Conservation (phyloP, 2,888 invertebrate species). For the Eristalis intricaria region DNA sequence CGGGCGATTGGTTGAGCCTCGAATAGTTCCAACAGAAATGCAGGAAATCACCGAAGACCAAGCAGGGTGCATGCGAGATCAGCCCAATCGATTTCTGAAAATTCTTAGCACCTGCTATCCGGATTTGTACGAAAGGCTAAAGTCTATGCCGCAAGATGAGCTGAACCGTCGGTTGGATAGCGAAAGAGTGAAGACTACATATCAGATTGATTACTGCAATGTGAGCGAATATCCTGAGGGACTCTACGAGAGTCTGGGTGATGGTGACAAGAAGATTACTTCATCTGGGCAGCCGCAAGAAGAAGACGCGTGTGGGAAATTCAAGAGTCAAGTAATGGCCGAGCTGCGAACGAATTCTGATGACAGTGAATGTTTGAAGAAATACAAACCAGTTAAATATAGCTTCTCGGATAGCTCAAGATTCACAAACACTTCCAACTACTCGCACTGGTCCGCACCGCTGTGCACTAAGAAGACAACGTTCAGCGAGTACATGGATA, state of each 20-base stretch:
- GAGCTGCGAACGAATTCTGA: conserved; percentile 74
- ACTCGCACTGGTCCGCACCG: conserved; percentile 77
- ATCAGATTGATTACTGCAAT: conserved; percentile 83
- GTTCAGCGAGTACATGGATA: conserved; percentile 80
- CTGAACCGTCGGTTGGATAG: conserved; percentile 82
- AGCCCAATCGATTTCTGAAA: conserved; percentile 79
- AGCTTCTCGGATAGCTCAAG: conserved; percentile 76
- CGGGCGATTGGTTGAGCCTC: conserved; percentile 77
- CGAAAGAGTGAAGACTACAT: conserved; percentile 83
- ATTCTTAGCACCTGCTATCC: conserved; percentile 82
- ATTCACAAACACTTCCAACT: conserved; percentile 76
- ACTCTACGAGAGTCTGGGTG: conserved; percentile 76
- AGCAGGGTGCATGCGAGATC: conserved; percentile 75
- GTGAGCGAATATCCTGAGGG: conserved; percentile 79
- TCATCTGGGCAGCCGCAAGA: conserved; percentile 73
- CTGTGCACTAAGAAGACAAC: conserved; percentile 74
- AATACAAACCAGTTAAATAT: conserved; percentile 77
- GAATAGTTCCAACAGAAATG: conserved; percentile 77
- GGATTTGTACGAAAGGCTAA: conserved; percentile 83
- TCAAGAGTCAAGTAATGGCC: conserved; percentile 76
- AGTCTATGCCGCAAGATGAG: conserved; percentile 82
- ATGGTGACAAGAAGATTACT: conserved; percentile 74
- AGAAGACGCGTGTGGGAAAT: conserved; percentile 76
- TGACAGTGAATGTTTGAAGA: conserved; percentile 74
- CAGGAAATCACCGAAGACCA: conserved; percentile 66